These are phyloP conservation scores for Elephantulus edwardii DNA, from an alignment of 2,113 vertebrate species.

Conservation along the genomic window DNA sequence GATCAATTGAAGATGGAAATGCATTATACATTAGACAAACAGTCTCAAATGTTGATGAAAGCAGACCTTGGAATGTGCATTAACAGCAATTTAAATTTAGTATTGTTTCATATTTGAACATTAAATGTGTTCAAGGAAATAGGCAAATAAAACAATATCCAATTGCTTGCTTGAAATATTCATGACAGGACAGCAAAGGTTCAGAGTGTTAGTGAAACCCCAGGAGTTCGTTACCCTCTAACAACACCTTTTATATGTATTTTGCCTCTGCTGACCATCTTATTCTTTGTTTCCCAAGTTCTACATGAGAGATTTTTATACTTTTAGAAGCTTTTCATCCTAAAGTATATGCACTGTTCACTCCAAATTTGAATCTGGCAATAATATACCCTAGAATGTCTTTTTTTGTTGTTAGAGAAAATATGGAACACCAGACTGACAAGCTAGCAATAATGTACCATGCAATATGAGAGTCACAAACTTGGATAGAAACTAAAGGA, in stretches of 20 bases:
- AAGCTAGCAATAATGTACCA: slow-evolving; percentile 67
- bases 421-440: slow-evolving; percentile 70
- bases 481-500: slow-evolving; percentile 69
- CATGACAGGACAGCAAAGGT: background rate
- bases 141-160: slow-evolving; percentile 36
- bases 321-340: slow-evolving; percentile 52
- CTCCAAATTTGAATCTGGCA: slow-evolving; percentile 57
- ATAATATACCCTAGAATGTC: slow-evolving; percentile 52
- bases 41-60: slow-evolving; percentile 62
- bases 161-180: slow-evolving; percentile 36
- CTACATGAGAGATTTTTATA: background rate
- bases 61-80: slow-evolving; percentile 46
- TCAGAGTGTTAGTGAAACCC: slow-evolving; percentile 9
- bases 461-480: slow-evolving; percentile 57
- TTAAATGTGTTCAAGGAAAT: slow-evolving; percentile 15
- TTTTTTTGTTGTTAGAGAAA: slow-evolving; percentile 54
- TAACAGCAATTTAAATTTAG: slow-evolving; percentile 46
- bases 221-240: background rate
- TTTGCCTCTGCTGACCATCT: background rate
- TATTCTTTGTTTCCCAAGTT: background rate
- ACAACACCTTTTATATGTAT: background rate
- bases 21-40: slow-evolving; percentile 60
- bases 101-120: slow-evolving; percentile 63
- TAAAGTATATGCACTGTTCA: slow-evolving; percentile 52
- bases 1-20: slow-evolving; percentile 63